A percentile compares a stretch with the other conserved stretches of the same genome.
Evolutionary conservation across 1,140 invertebrate genomes (phyloP).

Genomic region (Phthorimaea operculella): DNA sequence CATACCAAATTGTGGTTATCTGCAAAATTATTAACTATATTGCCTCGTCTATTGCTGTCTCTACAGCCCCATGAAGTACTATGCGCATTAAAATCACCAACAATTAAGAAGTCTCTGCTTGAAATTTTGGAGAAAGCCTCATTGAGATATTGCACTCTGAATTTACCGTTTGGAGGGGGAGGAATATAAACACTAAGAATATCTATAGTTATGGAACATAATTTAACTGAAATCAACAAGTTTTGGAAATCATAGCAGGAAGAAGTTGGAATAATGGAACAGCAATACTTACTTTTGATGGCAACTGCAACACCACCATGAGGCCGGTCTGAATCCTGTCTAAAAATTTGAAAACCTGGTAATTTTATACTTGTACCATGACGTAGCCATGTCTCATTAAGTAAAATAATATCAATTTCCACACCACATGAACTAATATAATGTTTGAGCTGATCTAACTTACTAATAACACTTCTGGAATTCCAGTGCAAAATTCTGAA

Average conservation of each 20-base stretch:
- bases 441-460: conserved; percentile 3
- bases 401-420: not conserved
- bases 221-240: not conserved
- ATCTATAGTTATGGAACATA: not conserved
- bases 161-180: not conserved
- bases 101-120: not conserved
- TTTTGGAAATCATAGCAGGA: not conserved
- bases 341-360: not conserved
- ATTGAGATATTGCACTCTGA: not conserved
- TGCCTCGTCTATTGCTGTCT: not conserved
- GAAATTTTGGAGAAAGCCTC: not conserved
- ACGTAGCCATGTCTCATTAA: not conserved
- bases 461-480: conserved; percentile 1
- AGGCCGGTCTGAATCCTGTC: not conserved
- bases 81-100: conserved; percentile 8
- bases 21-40: not conserved
- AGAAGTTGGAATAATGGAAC: not conserved
- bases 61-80: not conserved
- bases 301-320: not conserved
- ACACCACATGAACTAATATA: not conserved
- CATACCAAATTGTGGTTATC: conserved; percentile 1
- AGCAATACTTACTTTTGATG: not conserved
- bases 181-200: not conserved
- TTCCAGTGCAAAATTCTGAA: conserved; percentile 6
- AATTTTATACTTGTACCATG: not conserved